Evolutionary conservation across 2,113 vertebrate species (phyloP).

Genomic region (Alectura lathami): DNA sequence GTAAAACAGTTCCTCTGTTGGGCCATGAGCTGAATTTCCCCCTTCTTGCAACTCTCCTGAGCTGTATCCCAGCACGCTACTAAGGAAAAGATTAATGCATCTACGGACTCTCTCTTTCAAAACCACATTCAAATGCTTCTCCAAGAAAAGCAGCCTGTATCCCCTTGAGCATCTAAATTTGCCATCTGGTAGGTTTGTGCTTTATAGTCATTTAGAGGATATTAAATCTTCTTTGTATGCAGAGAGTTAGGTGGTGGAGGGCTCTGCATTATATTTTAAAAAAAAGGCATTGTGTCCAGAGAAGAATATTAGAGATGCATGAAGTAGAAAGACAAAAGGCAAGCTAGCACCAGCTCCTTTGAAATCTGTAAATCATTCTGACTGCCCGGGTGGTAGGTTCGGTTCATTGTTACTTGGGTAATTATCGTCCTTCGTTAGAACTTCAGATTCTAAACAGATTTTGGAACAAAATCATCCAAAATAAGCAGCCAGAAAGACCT

Average conservation of each 20-base stretch:
- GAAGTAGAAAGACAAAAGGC: conserved; percentile 64
- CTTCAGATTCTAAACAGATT: conserved; percentile 48
- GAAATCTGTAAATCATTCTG: conserved; percentile 55
- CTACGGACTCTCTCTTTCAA: conserved; percentile 48
- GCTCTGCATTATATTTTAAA: conserved; percentile 35
- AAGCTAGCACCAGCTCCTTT: conserved; percentile 49
- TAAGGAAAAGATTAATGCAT: conserved; percentile 30
- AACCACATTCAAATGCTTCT: conserved; percentile 30
- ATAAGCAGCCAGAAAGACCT: conserved; percentile 15
- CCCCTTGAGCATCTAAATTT: conserved; percentile 31
- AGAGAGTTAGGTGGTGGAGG: conserved; percentile 43
- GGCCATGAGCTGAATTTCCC: neutral
- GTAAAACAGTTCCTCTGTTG: neutral
- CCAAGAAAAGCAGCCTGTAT: conserved; percentile 21
- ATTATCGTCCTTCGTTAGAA: conserved; percentile 51
- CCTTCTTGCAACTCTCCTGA: conserved; percentile 13
- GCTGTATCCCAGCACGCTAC: conserved; percentile 7
- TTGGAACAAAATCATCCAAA: conserved; percentile 35
- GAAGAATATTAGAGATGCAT: conserved; percentile 58
- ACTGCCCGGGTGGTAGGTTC: conserved; percentile 29
- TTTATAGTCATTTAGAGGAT: conserved; percentile 52
- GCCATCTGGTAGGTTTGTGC: conserved; percentile 53
- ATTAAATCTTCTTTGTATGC: conserved; percentile 64
- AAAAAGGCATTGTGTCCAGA: conserved; percentile 47
- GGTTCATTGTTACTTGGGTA: conserved; percentile 48